A percentile compares a stretch with the other conserved stretches of the same genome.
Conservation (phyloP, 2,113 vertebrate species). For the Alouatta palliata region DNA sequence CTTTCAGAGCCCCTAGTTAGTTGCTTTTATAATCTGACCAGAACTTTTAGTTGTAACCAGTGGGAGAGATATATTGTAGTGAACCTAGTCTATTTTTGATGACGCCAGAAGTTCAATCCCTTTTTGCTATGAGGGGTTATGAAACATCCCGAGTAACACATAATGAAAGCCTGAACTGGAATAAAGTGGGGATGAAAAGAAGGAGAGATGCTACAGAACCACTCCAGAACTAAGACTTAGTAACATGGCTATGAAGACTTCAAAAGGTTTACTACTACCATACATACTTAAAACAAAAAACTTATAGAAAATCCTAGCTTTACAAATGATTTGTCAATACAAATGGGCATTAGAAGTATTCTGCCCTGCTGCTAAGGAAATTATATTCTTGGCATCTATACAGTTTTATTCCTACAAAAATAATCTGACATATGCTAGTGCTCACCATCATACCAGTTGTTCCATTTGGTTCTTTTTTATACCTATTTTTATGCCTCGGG, state of each 20-base stretch:
- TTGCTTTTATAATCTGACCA: neutral
- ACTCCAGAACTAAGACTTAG: neutral
- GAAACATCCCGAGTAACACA: neutral
- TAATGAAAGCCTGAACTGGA: neutral
- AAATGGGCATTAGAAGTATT: neutral
- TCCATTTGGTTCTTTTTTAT: too few relatives aligned
- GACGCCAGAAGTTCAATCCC: neutral
- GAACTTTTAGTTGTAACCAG: neutral
- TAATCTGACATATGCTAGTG: neutral
- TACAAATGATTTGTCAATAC: neutral
- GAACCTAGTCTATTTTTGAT: neutral
- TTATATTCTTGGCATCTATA: neutral
- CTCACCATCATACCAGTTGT: too few relatives aligned
- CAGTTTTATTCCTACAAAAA: neutral
- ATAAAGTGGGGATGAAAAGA: neutral
- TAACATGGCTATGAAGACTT: neutral
- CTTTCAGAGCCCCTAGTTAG: neutral
- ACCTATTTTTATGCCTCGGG: too few relatives aligned
- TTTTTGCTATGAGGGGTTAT: neutral
- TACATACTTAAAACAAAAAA: neutral
- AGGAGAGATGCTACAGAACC: neutral
- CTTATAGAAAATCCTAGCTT: neutral
- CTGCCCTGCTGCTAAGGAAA: neutral
- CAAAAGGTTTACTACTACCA: neutral
- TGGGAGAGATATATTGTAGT: neutral